A percentile compares a stretch with the other conserved stretches of the same genome.
phyloP scores from a whole-genome alignment of 2,113 vertebrate genomes.

The Myotis brandtii region DNA sequence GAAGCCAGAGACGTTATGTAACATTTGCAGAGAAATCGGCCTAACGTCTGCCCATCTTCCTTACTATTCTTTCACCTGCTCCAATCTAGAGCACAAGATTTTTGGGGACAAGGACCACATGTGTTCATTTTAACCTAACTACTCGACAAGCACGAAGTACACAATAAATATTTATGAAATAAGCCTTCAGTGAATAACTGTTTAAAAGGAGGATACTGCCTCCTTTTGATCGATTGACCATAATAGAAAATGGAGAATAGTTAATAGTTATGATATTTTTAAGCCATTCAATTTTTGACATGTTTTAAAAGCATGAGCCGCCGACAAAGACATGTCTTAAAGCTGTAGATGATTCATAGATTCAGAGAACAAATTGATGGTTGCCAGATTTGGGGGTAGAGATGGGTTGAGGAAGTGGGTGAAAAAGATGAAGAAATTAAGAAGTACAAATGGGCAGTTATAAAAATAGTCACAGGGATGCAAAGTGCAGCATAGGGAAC shows the following conservation, averaged over 20 bases:
- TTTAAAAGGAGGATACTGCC: neutral
- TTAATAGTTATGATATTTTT: neutral
- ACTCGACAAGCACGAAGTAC: neutral
- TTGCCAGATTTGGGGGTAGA: neutral
- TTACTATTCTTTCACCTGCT: neutral
- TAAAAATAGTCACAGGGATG: neutral
- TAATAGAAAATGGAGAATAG: neutral
- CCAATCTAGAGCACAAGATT: neutral
- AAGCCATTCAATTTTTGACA: neutral
- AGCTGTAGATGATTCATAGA: neutral
- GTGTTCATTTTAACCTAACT: neutral
- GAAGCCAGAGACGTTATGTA: neutral
- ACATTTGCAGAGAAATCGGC: neutral
- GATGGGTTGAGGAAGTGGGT: too few species aligned
- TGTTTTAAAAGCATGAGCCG: conserved; percentile 7
- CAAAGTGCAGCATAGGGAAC: neutral
- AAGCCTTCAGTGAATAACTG: neutral
- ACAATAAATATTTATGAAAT: neutral
- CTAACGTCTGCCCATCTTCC: neutral
- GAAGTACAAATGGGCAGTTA: neutral
- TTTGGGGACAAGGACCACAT: neutral
- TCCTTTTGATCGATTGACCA: neutral
- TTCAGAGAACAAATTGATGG: neutral
- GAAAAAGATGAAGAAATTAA: neutral
- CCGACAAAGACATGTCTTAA: conserved; percentile 26